A percentile compares a stretch with the other conserved stretches of the same genome.
phyloP scores from a whole-genome alignment of 2,113 vertebrate species.

The Siniperca knerii region DNA sequence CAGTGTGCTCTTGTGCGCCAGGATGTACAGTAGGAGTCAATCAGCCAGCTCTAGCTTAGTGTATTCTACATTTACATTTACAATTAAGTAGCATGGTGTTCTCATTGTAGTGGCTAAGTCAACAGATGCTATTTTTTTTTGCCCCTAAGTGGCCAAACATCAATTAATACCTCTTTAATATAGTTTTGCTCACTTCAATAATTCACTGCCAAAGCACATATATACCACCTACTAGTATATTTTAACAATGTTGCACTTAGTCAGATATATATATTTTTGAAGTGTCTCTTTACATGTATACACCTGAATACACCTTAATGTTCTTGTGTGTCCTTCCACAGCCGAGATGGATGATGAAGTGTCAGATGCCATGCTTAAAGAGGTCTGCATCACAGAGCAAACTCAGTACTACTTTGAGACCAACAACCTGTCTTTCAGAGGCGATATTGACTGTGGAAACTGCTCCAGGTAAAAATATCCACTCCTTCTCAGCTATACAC shows the following conservation, averaged over 20 bases:
- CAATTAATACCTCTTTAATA: background rate
- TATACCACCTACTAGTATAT: background rate
- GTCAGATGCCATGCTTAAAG: conserved; percentile 84
- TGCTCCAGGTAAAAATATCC: conserved; percentile 90
- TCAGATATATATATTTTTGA: background rate
- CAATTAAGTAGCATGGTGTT: background rate
- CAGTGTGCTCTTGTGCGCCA: background rate
- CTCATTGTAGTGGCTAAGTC: background rate
- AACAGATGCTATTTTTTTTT: background rate
- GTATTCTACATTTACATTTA: background rate
- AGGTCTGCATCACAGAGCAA: conserved; percentile 96
- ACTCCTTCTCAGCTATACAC: background rate
- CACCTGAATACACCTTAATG: background rate
- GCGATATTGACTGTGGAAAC: conserved; percentile 91
- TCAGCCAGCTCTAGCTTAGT: background rate
- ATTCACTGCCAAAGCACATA: background rate
- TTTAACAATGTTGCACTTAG: background rate
- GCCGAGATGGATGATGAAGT: conserved; percentile 90
- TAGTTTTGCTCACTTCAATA: background rate
- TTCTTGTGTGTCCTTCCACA: conserved; percentile 62
- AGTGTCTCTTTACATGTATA: background rate
- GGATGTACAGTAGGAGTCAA: background rate
- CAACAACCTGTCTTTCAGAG: conserved; percentile 86
- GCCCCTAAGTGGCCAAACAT: too few relatives aligned
- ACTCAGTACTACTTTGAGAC: conserved; percentile 95